Conservation (phyloP, 2,113 vertebrate genomes). For the Bujurquina vittata region DNA sequence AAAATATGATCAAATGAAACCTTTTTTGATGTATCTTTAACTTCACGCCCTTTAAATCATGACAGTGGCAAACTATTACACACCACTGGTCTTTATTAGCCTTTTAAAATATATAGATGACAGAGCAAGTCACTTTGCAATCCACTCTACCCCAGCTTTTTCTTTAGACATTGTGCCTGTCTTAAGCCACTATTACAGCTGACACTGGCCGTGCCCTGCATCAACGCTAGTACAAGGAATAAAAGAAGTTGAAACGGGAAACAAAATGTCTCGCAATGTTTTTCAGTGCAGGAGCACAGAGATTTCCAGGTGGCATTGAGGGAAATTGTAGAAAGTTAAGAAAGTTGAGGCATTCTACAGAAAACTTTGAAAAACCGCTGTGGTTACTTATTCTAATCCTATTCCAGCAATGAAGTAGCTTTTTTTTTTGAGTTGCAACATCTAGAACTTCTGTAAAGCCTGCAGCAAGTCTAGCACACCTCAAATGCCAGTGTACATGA, state of each 20-base stretch:
- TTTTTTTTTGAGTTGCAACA: neutral
- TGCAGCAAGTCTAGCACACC: neutral
- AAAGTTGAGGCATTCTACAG: neutral
- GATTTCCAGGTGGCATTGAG: neutral
- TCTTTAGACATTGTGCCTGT: neutral
- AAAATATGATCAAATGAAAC: neutral
- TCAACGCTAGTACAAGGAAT: neutral
- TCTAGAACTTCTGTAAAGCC: neutral
- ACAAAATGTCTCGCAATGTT: neutral
- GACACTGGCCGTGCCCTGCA: neutral
- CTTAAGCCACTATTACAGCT: neutral
- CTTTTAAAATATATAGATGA: neutral
- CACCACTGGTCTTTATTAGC: neutral
- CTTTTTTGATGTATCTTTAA: neutral
- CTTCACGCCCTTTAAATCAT: neutral
- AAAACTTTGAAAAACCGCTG: neutral
- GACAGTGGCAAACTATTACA: neutral
- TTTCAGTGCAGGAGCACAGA: neutral
- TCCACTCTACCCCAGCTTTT: no score
- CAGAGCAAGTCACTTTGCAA: no score
- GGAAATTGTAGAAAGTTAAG: neutral
- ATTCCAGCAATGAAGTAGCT: neutral
- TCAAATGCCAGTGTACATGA: neutral
- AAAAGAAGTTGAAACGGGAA: neutral
- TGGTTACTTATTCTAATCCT: neutral